Conservation (phyloP, 2,113 vertebrate species). For the Recurvirostra avosetta region DNA sequence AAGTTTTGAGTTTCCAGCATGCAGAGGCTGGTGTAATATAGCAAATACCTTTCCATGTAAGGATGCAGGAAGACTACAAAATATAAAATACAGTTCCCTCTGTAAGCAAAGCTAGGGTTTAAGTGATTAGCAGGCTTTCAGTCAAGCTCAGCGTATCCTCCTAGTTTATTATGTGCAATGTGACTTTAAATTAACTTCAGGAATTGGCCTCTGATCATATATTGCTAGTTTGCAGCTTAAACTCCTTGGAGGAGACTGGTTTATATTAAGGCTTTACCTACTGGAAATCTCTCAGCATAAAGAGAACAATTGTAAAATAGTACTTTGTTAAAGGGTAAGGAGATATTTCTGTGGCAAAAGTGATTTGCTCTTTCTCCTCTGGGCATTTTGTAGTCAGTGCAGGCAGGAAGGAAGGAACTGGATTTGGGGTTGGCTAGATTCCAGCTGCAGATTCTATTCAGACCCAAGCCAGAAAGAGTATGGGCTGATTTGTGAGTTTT, state of each 20-base stretch:
- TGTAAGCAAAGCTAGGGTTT: constrained; percentile 1
- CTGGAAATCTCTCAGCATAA: background rate
- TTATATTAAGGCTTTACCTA: background rate
- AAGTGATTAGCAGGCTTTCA: constrained; percentile 22
- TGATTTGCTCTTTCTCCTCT: constrained; percentile 10
- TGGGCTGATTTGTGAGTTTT: background rate
- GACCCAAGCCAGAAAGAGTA: background rate
- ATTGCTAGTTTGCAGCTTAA: constrained; percentile 27
- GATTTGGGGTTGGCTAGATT: constrained; percentile 3
- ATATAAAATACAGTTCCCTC: background rate
- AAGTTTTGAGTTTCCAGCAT: background rate
- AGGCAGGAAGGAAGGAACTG: background rate
- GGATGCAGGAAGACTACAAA: background rate
- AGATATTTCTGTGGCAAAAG: background rate
- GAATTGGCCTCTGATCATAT: background rate
- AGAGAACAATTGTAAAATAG: background rate
- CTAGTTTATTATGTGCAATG: background rate
- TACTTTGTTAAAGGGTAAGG: background rate
- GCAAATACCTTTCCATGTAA: constrained; percentile 33
- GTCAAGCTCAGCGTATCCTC: background rate
- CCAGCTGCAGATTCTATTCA: background rate
- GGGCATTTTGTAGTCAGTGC: background rate
- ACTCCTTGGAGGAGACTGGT: background rate
- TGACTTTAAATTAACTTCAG: background rate
- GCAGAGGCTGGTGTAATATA: background rate